Base-by-base conservation (phyloP, 2,113 vertebrate genomes). In the Mystacornis crossleyi region DNA sequence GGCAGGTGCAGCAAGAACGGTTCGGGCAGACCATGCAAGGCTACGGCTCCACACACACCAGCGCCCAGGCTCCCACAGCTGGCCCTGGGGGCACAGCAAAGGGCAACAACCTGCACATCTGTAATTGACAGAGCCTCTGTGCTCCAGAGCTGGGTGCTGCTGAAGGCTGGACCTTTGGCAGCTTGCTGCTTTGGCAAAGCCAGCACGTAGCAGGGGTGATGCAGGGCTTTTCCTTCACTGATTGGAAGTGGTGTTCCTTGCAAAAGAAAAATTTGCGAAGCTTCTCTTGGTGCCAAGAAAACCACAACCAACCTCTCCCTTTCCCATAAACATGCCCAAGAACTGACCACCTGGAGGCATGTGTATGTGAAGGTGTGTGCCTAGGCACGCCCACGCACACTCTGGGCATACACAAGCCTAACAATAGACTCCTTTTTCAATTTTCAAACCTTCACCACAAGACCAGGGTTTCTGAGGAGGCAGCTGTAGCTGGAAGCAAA, bases 401-500 rank as follows among this genome's bases (percentile, higher is more conserved):
- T 33, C 18, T 5, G 50, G 65, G 17, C 24, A 23, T 4, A 33
- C 54, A 23, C 21, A 70, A 38, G 47, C n/a, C 45, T 15, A 12
- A 9, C 14, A 50, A 84, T 29, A 55, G 81, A 38, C 47, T 62
- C 81, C 53, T 88, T 87, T 81, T 73, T 67, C 74, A 73, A 25
- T 89, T 81, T 86, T 57, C 74, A 87, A 81, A 67, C 57, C 92
- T 95, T 82, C 77, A 66, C 71, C 43, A 18, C 55, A 60, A 58
- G 71, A 93, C 45, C 64, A 86, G 77, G 42, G 55, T 57, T 57
- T 74, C 57, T 81, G 47, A 84, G 72, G 75, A 69, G 61, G 89
- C 43, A 96, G 81, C 73, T 58, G 64, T 54, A 82, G 71, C 94
- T 95, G 74, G 64, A 74, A 81, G 84, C 51, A 96, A 95, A 81